Percentiles rank a stretch among this genome's conserved stretches.
phyloP scores from a whole-genome alignment of 2,113 vertebrate species.

The Neolamprologus tretocephalus region DNA sequence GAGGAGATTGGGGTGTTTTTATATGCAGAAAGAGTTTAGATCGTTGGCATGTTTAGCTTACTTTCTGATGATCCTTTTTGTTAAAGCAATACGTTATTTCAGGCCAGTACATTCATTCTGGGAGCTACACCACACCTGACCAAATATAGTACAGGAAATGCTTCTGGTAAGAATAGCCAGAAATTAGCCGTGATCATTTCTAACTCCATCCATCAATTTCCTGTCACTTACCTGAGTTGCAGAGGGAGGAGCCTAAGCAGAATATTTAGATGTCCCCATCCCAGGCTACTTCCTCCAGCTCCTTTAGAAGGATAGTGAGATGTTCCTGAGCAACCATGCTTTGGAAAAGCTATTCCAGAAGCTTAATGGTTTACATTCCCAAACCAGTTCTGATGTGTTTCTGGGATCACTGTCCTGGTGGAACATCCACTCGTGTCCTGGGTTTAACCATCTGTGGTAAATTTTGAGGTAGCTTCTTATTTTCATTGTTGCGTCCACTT shows the following conservation, averaged over 20 bases:
- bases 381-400: background rate
- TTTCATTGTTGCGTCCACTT: background rate
- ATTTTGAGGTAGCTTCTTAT: background rate
- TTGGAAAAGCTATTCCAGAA: background rate
- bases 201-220: background rate
- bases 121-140: background rate
- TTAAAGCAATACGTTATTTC: background rate
- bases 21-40: background rate
- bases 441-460: background rate
- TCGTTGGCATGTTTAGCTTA: background rate
- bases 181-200: background rate
- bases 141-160: background rate
- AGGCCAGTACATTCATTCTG: background rate
- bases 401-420: background rate
- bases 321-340: background rate
- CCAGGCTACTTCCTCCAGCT: background rate
- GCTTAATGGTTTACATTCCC: background rate
- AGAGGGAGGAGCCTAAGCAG: background rate
- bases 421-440: background rate
- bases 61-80: rapidly evolving
- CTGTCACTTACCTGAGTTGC: background rate
- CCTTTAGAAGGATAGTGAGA: background rate
- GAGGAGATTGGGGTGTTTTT: background rate
- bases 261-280: background rate
- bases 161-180: background rate